Evolutionary conservation across 2,113 vertebrate species (phyloP), one percentile per base, ranked within the genome.

Genomic region (Lagenorhynchus albirostris): DNA sequence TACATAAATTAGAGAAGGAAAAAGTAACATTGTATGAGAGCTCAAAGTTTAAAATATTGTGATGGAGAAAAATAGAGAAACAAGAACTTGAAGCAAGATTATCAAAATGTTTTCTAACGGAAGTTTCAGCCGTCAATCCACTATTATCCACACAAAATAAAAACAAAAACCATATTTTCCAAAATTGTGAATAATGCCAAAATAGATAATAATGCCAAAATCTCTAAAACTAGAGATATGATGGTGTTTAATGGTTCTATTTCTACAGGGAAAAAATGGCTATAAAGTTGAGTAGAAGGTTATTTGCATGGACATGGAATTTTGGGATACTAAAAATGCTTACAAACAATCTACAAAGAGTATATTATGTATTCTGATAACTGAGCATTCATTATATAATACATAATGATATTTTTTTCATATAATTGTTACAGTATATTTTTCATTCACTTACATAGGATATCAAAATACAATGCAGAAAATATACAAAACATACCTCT

Each of bases 401-500:
- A 87, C 6, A 23, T 55, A 82, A 50, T 25, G 21, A 74, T 53
- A 62, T 58, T 58, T 58, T 89, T 86, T 76, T 53, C 47, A 94
- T 82, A 89, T 84, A 96, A 95, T 11, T 68, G n/a, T 95, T 95
- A 83, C 1, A 89, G 13, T 63, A 53, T 85, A 68, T 92, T 95
- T 93, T 31, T 71, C 73, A 88, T 92, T 98, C 73, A 97, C 41
- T 93, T 88, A 76, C 36, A 84, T 14, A 84, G 31, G 17, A 21
- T 74, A 93, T 0, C 0, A 67, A 97, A 96, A 85, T 15, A 82
- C 91, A 79, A 95, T 85, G 38, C 31, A 80, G 41, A 97, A 97
- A 97, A 97, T 76, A 67, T 67, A 83, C 47, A 96, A 89, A 91
- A 98, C 99, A 98, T 99, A 99, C 99, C 99, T 99, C 99, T 98